Percentiles rank a stretch among this genome's conserved stretches.
phyloP scores from a whole-genome alignment of 2,888 invertebrate genomes.

The Boloria selene region DNA sequence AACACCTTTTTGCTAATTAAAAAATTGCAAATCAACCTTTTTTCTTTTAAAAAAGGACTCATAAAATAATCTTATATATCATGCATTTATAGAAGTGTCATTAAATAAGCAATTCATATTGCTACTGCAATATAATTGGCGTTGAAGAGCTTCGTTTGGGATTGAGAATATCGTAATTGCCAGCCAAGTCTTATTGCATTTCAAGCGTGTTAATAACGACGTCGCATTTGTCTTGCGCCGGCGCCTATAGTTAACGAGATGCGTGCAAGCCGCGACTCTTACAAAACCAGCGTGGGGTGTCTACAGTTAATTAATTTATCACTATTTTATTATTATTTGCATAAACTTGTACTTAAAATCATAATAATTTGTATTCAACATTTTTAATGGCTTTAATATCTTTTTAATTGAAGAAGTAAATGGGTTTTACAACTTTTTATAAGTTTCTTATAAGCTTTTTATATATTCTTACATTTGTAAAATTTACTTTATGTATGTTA shows the following conservation, averaged over 20 bases:
- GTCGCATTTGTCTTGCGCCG: conserved; percentile 60
- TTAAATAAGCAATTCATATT: not conserved
- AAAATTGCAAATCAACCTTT: too few species aligned
- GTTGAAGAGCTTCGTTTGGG: conserved; percentile 21
- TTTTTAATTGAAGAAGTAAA: too few species aligned
- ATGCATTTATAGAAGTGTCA: too few species aligned
- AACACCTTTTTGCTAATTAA: too few species aligned
- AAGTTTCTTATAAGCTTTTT: too few species aligned
- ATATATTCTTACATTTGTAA: too few species aligned
- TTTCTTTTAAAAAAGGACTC: too few species aligned
- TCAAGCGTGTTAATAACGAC: conserved; percentile 52
- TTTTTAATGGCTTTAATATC: too few species aligned
- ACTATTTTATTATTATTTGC: not conserved
- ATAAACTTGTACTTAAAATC: not conserved
- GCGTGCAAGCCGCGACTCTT: conserved; percentile 42
- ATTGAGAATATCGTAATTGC: conserved; percentile 30
- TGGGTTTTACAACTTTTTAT: too few species aligned
- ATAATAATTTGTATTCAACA: not conserved
- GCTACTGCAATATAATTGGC: conserved; percentile 11
- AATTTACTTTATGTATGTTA: too few species aligned
- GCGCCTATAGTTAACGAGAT: conserved; percentile 56
- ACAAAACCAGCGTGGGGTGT: conserved; percentile 19
- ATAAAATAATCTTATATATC: too few species aligned
- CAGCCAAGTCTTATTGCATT: conserved; percentile 38
- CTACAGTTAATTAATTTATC: conserved; percentile 16